Evolutionary conservation across 2,113 vertebrate genomes (phyloP).

Genomic region (Actenoides lindsayi): DNA sequence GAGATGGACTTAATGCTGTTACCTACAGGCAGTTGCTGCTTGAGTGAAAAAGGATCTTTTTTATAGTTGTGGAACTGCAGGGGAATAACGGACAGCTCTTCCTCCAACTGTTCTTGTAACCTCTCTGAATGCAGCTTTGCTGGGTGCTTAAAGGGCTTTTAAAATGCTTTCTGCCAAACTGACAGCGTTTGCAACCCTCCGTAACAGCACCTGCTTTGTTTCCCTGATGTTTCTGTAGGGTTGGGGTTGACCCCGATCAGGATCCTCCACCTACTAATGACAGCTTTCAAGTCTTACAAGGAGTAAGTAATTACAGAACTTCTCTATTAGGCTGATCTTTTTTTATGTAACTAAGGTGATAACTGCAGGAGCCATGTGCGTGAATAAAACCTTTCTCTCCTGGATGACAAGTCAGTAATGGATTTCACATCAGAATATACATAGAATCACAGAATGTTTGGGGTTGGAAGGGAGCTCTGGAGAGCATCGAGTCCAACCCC

Average conservation of each 20-base stretch:
- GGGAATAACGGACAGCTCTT: not conserved
- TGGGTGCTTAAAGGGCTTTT: constrained; percentile 48
- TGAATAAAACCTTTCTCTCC: not conserved
- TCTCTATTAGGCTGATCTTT: constrained; percentile 19
- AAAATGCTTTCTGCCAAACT: not conserved
- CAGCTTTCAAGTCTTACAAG: constrained; percentile 97
- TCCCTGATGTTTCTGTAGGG: constrained; percentile 79
- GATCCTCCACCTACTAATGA: constrained; percentile 89
- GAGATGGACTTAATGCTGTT: not conserved
- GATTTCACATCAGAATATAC: not conserved
- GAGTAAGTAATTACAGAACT: constrained; percentile 81
- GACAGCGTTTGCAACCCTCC: not conserved
- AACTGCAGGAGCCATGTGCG: not conserved
- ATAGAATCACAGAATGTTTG: not conserved
- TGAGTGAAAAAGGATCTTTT: not conserved
- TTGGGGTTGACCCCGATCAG: constrained; percentile 97
- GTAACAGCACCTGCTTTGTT: constrained; percentile 67
- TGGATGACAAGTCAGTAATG: not conserved
- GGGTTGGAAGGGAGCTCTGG: too few species aligned
- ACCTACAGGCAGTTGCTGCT: not conserved
- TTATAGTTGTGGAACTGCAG: not conserved
- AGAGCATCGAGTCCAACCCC: too few species aligned
- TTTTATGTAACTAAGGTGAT: not conserved
- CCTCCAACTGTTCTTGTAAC: not conserved
- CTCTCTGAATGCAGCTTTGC: constrained; percentile 56